phyloP scores from a whole-genome alignment of 1,140 invertebrate species.

The Chlorops oryzae region DNA sequence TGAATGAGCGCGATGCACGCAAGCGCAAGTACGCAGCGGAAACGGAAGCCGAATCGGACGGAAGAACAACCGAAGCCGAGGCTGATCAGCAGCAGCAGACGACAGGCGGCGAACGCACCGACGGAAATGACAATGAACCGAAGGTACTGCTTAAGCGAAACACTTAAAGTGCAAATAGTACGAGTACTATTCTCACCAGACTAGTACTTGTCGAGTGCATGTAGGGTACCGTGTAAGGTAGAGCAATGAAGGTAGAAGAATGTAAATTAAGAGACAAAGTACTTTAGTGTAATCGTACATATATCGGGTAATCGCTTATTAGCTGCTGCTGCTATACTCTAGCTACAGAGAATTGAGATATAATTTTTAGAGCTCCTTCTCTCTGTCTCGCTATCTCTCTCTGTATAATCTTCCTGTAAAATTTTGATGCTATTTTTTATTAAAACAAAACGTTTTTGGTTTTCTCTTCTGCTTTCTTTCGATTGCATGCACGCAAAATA shows the following conservation, averaged over 20 bases:
- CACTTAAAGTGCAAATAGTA: no score
- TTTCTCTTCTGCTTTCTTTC: conserved; percentile 16
- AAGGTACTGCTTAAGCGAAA: no score
- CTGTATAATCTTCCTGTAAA: conserved; percentile 8
- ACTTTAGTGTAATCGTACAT: no score
- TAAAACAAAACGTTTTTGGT: no score
- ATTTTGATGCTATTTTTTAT: conserved; percentile 6
- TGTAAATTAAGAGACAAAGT: no score
- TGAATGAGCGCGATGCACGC: conserved; percentile 31
- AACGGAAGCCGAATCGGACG: conserved; percentile 3
- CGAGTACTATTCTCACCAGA: no score
- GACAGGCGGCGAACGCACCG: conserved; percentile 27
- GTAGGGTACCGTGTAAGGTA: no score
- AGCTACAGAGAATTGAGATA: no score
- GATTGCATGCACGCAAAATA: conserved; percentile 19
- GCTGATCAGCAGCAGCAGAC: conserved; percentile 15
- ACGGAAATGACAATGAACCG: conserved; percentile 47
- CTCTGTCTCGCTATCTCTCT: conserved; percentile 10
- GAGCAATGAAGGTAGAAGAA: no score
- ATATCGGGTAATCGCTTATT: no score
- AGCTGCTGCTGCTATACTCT: no score
- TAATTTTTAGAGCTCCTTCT: conserved; percentile 19
- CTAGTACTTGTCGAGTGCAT: no score
- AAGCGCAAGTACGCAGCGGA: conserved; percentile 17
- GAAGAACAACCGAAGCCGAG: conserved; percentile 19